phyloP scores from a whole-genome alignment of 2,888 invertebrate species.

The Watsonalla binaria region DNA sequence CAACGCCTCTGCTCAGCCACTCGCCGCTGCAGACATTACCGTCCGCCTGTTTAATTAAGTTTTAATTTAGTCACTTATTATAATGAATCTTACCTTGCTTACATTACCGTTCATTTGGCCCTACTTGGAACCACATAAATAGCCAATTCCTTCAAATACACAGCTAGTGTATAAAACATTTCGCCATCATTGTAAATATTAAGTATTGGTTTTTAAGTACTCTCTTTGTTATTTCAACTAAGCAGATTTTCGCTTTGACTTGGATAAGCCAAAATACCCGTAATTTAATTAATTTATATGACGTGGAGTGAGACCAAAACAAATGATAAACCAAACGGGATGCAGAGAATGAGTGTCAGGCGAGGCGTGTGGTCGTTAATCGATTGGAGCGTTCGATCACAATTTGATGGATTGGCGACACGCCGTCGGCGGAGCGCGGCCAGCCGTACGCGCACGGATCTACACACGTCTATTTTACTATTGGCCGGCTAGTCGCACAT shows the following conservation, averaged over 20 bases:
- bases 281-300: too few relatives aligned
- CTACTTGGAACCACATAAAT: too few relatives aligned
- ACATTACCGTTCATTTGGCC: too few relatives aligned
- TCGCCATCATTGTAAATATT: too few relatives aligned
- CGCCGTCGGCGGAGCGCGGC: conserved; percentile 47
- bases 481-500: conserved; percentile 55
- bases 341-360: conserved; percentile 46
- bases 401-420: conserved; percentile 68
- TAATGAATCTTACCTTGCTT: neutral
- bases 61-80: conserved; percentile 4
- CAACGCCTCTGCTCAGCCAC: conserved; percentile 18
- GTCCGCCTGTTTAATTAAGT: too few relatives aligned
- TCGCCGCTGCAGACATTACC: neutral
- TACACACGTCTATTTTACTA: conserved; percentile 56
- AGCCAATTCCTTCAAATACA: too few relatives aligned
- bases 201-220: too few relatives aligned
- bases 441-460: conserved; percentile 49
- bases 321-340: conserved; percentile 38
- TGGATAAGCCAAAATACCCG: too few relatives aligned
- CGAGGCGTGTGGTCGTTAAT: conserved; percentile 53
- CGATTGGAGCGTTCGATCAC: conserved; percentile 66
- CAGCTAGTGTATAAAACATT: too few relatives aligned
- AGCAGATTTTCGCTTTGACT: too few relatives aligned
- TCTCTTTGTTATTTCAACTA: too few relatives aligned
- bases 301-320: conserved; percentile 23